Percentiles rank a stretch among this genome's conserved stretches.
These are phyloP conservation scores for Intellagama lesueurii DNA, from an alignment of 2,797 vertebrate species.

Conservation along the genomic window DNA sequence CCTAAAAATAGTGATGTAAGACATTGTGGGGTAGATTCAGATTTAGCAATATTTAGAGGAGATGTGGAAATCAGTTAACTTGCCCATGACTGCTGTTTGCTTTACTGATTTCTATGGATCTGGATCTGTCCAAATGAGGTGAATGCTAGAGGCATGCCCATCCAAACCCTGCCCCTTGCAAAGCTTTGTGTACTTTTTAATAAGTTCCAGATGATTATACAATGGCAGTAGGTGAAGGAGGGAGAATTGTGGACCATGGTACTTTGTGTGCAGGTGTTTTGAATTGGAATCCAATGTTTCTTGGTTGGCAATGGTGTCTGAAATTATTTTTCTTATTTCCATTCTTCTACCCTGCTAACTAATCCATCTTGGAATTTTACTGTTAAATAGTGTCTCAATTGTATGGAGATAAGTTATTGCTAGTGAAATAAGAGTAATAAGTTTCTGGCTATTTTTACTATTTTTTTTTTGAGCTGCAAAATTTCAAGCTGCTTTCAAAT, in stretches of 20 bases:
- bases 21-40: not conserved
- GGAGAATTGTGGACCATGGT: not conserved
- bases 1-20: too few relatives aligned
- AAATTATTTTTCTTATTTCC: not conserved
- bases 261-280: not conserved
- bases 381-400: constrained; percentile 4
- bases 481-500: not conserved
- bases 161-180: not conserved
- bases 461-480: not conserved
- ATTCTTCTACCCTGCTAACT: not conserved
- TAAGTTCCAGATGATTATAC: not conserved
- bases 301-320: not conserved
- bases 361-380: constrained; percentile 18
- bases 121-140: not conserved
- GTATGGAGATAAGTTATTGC: not conserved
- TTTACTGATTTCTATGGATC: not conserved
- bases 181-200: not conserved
- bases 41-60: not conserved
- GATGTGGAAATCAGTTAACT: not conserved
- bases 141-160: not conserved
- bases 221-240: not conserved
- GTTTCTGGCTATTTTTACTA: not conserved
- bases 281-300: not conserved
- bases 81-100: not conserved
- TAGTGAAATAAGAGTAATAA: not conserved